phyloP scores from a whole-genome alignment of 2,888 invertebrate species.

The Acleris literana region DNA sequence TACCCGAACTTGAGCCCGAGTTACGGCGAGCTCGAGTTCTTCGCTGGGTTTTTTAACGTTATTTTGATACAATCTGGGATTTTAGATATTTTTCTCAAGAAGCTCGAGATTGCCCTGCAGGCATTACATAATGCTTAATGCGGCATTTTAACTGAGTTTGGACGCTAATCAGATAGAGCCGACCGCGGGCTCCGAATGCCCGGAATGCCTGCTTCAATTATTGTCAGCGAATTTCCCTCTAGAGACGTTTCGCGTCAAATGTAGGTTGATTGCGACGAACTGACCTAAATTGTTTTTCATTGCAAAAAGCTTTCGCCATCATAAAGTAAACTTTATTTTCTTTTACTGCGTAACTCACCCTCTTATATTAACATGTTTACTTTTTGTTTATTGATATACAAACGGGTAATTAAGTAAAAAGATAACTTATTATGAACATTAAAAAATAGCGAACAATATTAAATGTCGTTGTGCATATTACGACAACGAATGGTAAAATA shows the following conservation, averaged over 20 bases:
- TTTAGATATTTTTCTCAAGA: slow-evolving; percentile 5
- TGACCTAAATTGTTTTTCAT: slow-evolving; percentile 68
- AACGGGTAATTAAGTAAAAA: too few species aligned
- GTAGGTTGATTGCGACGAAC: slow-evolving; percentile 48
- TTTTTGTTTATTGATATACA: too few species aligned
- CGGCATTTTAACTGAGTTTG: slow-evolving; percentile 46
- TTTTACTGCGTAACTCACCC: slow-evolving; percentile 16
- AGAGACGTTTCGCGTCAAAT: slow-evolving; percentile 40
- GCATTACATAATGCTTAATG: slow-evolving; percentile 71
- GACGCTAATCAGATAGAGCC: slow-evolving; percentile 22
- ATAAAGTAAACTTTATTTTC: slow-evolving; percentile 39
- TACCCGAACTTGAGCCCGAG: slow-evolving; percentile 14
- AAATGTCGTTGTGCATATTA: too few species aligned
- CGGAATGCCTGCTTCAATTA: slow-evolving; percentile 22
- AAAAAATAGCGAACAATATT: too few species aligned
- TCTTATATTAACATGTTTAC: too few species aligned
- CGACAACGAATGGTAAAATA: background rate
- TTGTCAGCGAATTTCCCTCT: slow-evolving; percentile 23
- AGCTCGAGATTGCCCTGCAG: slow-evolving; percentile 46
- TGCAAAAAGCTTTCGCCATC: slow-evolving; percentile 44
- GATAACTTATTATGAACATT: too few species aligned
- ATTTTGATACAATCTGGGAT: slow-evolving; percentile 5
- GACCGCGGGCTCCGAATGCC: slow-evolving; percentile 6
- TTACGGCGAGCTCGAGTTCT: background rate
- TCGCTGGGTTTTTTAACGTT: background rate